These are phyloP conservation scores for Trichosurus vulpecula DNA, from an alignment of 2,797 vertebrate species.

Conservation along the genomic window DNA sequence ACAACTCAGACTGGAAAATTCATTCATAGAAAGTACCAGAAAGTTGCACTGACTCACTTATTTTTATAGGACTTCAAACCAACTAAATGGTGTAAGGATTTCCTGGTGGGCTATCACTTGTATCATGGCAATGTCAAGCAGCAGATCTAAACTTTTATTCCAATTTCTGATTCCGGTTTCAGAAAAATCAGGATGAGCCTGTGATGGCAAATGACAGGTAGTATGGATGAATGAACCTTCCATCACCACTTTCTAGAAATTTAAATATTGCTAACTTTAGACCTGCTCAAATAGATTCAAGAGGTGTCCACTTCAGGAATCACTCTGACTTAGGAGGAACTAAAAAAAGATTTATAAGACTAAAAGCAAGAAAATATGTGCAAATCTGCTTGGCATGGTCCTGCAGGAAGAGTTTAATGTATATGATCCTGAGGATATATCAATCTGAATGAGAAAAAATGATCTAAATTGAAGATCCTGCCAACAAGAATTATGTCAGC, in stretches of 20 bases:
- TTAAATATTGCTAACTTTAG: conserved; percentile 9
- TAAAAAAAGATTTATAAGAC: background rate
- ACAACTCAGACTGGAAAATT: background rate
- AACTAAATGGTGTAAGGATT: background rate
- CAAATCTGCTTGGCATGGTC: conserved; percentile 2
- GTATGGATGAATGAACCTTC: background rate
- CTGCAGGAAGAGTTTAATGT: background rate
- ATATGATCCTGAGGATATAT: background rate
- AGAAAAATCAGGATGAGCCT: background rate
- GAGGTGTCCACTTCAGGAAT: background rate
- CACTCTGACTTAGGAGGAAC: background rate
- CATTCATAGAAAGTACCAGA: too few species aligned
- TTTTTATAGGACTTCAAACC: background rate
- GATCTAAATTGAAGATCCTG: background rate
- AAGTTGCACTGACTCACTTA: background rate
- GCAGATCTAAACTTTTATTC: background rate
- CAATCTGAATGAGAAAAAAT: background rate
- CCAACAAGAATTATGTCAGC: background rate
- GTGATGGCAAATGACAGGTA: background rate
- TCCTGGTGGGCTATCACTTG: background rate
- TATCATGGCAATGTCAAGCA: background rate
- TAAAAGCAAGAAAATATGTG: background rate
- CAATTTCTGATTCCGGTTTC: background rate
- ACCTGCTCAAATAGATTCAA: background rate
- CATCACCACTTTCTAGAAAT: background rate